phyloP scores from a whole-genome alignment of 2,797 vertebrate species.

The Xenentodon cancila region DNA sequence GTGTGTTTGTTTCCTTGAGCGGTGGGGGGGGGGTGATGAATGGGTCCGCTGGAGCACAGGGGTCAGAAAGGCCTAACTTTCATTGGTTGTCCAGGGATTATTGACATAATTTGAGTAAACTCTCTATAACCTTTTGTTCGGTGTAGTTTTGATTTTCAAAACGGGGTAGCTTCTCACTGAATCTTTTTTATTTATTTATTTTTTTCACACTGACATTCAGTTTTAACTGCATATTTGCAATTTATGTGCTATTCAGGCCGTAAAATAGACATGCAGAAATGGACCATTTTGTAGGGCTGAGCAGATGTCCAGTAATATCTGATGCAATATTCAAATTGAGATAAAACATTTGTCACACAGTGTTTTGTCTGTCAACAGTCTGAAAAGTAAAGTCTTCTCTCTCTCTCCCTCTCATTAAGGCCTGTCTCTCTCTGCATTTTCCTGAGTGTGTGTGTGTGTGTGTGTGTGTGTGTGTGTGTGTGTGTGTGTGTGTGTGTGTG shows the following conservation, averaged over 20 bases:
- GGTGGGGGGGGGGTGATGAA: conserved; percentile 70
- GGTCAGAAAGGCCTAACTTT: conserved; percentile 73
- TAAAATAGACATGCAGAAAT: not conserved
- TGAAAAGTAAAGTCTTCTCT: conserved; percentile 57
- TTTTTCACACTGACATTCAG: not conserved
- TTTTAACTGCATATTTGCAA: conserved; percentile 23
- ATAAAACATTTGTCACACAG: conserved; percentile 73
- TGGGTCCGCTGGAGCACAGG: conserved; percentile 70
- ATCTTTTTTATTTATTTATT: conserved; percentile 22
- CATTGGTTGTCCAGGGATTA: conserved; percentile 73
- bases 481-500: not conserved
- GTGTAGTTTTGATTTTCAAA: conserved; percentile 37
- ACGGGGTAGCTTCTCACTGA: conserved; percentile 8
- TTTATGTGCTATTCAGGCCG: conserved; percentile 4
- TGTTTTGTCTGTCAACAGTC: conserved; percentile 53
- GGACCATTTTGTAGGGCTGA: conserved; percentile 6
- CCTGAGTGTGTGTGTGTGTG: conserved; percentile 7
- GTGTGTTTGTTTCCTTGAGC: conserved; percentile 53
- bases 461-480: not conserved
- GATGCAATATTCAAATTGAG: conserved; percentile 58
- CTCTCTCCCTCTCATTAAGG: conserved; percentile 26
- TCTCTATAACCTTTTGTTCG: conserved; percentile 65
- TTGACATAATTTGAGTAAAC: conserved; percentile 67
- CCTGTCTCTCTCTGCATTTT: conserved; percentile 23
- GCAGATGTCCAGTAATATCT: conserved; percentile 45